A percentile compares a stretch with the other conserved stretches of the same genome.
Conservation (phyloP, 2,797 vertebrate species). For the Phoebastria nigripes region DNA sequence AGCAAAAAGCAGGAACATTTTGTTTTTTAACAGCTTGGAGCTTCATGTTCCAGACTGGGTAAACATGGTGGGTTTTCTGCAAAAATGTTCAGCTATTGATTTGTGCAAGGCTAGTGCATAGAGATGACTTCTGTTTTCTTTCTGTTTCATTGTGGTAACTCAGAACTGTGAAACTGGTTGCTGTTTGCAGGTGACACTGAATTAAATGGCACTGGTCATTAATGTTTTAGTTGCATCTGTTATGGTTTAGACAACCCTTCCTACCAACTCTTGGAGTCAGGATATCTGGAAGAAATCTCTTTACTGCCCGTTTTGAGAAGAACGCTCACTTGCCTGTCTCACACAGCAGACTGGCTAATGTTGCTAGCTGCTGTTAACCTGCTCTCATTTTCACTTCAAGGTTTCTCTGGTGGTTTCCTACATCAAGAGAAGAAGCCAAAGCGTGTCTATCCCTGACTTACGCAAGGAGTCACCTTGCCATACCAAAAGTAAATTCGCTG, state of each 20-base stretch:
- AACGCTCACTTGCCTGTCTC: neutral
- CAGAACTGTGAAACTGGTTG: neutral
- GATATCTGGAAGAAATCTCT: neutral
- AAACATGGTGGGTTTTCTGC: neutral
- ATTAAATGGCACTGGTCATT: neutral
- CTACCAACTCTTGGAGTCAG: neutral
- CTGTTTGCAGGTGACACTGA: neutral
- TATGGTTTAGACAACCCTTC: neutral
- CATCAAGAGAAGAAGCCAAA: neutral
- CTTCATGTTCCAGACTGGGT: neutral
- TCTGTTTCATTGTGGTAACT: neutral
- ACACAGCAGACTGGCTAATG: neutral
- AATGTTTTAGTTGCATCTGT: neutral
- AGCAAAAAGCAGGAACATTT: neutral
- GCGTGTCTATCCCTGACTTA: neutral
- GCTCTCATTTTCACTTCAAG: neutral
- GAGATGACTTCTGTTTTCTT: neutral
- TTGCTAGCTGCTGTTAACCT: neutral
- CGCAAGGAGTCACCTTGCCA: neutral
- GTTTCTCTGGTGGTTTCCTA: neutral
- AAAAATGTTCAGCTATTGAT: neutral
- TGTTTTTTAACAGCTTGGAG: neutral
- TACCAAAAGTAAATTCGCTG: neutral
- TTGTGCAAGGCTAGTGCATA: too few relatives aligned
- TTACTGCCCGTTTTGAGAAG: neutral